phyloP scores from a whole-genome alignment of 2,113 vertebrate genomes.

The Sakesphorus luctuosus region DNA sequence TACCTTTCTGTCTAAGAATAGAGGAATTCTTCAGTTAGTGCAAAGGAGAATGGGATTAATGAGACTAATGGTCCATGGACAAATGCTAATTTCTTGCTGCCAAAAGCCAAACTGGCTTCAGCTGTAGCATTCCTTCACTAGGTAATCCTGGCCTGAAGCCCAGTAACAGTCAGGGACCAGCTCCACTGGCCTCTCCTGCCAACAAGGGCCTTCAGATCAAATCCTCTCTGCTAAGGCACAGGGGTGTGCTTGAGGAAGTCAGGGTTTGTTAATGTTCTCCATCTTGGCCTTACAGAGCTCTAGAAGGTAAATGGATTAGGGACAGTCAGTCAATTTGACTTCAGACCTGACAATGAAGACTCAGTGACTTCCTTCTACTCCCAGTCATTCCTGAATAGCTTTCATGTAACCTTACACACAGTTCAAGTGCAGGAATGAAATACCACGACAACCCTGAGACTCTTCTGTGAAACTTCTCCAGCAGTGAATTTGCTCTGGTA shows the following conservation, averaged over 20 bases:
- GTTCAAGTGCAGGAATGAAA: neutral
- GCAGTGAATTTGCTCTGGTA: neutral
- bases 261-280: neutral
- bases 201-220: neutral
- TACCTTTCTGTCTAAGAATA: neutral
- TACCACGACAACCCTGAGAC: neutral
- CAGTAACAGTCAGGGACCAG: neutral
- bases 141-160: neutral
- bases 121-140: neutral
- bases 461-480: neutral
- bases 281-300: neutral
- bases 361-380: neutral
- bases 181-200: neutral
- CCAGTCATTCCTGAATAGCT: neutral
- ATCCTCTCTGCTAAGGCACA: neutral
- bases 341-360: neutral
- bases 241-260: neutral
- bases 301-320: neutral
- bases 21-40: neutral
- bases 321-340: neutral
- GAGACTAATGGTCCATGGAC: neutral
- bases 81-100: neutral
- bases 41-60: neutral
- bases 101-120: neutral
- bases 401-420: neutral